Conservation (phyloP, 2,888 invertebrate genomes). For the Acleris holmiana region DNA sequence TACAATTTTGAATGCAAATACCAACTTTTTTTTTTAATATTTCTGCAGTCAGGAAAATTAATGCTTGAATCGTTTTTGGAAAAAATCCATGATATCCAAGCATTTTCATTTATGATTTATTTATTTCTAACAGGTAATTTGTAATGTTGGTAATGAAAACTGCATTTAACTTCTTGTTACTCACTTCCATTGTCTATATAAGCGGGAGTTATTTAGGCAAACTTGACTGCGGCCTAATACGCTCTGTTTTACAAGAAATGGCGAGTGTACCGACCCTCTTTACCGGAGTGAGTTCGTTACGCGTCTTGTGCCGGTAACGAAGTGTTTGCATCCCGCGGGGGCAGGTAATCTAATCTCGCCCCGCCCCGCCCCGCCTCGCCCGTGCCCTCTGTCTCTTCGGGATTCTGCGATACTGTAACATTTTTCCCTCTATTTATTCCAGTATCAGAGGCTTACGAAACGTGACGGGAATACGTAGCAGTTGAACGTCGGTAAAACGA, state of each 20-base stretch:
- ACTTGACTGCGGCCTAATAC: background rate
- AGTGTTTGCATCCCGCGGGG: conserved; percentile 78
- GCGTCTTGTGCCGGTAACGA: conserved; percentile 64
- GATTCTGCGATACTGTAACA: conserved; percentile 53
- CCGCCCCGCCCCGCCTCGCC: conserved; percentile 26
- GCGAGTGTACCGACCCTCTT: conserved; percentile 40
- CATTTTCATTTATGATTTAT: no score
- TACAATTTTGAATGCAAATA: no score
- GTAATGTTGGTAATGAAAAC: no score
- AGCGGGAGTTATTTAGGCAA: no score
- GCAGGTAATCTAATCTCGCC: conserved; percentile 76
- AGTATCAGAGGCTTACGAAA: conserved; percentile 65
- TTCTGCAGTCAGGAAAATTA: no score
- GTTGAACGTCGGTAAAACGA: conserved; percentile 32
- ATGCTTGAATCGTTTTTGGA: no score
- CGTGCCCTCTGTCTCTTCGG: conserved; percentile 28
- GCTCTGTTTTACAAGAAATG: conserved; percentile 10
- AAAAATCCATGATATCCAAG: no score
- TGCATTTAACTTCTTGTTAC: no score
- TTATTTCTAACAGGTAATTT: no score
- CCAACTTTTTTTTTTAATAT: no score
- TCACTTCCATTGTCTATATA: no score
- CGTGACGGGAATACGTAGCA: conserved; percentile 50
- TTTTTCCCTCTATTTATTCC: conserved; percentile 74
- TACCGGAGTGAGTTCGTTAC: conserved; percentile 58